Evolutionary conservation across 2,888 invertebrate species (phyloP), one percentile per base, ranked within the genome.

Genomic region (Cosmopolites sordidus): DNA sequence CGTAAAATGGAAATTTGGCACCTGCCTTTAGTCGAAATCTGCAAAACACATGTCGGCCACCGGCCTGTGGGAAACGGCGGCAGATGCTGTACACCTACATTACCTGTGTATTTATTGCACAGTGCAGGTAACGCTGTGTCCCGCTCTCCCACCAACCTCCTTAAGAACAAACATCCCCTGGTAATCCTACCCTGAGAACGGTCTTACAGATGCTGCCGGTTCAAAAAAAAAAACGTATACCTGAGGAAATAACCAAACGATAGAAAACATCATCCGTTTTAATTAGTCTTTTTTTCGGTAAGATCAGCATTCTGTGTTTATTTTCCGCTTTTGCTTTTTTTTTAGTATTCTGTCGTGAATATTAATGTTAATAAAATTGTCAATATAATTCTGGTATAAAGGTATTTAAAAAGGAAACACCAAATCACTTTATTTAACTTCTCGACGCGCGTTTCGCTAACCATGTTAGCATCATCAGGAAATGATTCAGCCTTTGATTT

Each of bases 51-150:
- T 67, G 68, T 61, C 64, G 56, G 50, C 62, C 58, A 62, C 58
- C 60, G 60, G 64, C 64, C 62, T 66, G 58, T 58, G 66, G 65
- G 66, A 67, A 68, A 64, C 60, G 62, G 62, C 61, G 65, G 64
- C 67, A 66, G 66, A 67, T 67, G 66, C 64, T 65, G 64, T 56
- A 64, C 66, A 64, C 65, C 64, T 66, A 64, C 65, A 63, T 60
- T 57, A 54, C 54, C 57, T 56, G 56, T 56, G 50, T 38, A 53
- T 56, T 56, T 56, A 45, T 43, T 43, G 37, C 38, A 41, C 42
- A 18, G 47, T 49, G 53, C 56, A 56, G 56, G 52, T 56, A 56
- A 51, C 51, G 43, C 50, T 51, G 22, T 39, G n/a, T n/a, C n/a
- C n/a, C n/a, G n/a, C 43, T 44, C 39, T 29, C 30, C 51, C 43